These are phyloP conservation scores for Lipotes vexillifer DNA, from an alignment of 2,113 vertebrate genomes.

Conservation along the genomic window DNA sequence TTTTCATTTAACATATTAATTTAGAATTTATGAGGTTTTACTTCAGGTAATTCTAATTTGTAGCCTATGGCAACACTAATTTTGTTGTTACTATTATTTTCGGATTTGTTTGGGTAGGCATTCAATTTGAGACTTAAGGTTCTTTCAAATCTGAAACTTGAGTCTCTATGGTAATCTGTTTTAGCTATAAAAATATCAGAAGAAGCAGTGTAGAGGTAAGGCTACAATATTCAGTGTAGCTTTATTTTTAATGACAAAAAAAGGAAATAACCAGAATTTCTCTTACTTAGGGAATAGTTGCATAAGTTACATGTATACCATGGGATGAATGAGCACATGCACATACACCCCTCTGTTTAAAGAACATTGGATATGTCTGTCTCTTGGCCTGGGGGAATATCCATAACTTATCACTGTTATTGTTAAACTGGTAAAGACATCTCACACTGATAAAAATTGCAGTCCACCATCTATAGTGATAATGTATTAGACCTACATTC, in stretches of 20 bases:
- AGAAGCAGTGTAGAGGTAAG: background rate
- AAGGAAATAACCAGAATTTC: background rate
- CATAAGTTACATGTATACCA: background rate
- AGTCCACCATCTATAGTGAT: background rate
- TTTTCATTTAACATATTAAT: background rate
- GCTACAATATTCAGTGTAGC: background rate
- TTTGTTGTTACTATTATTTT: background rate
- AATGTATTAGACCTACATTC: background rate
- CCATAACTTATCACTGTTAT: background rate
- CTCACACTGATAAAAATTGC: background rate
- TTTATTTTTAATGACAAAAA: conserved; percentile 2
- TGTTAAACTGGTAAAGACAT: background rate
- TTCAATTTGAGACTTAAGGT: background rate
- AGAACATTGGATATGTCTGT: background rate
- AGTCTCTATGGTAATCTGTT: background rate
- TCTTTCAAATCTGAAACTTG: background rate
- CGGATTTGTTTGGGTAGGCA: background rate
- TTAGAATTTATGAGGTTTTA: background rate
- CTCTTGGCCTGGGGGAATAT: background rate
- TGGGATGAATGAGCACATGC: background rate
- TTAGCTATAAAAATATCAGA: background rate
- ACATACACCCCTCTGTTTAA: background rate
- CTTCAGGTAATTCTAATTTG: background rate
- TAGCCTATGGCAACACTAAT: background rate
- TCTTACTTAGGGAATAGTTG: background rate